Evolutionary conservation across 2,888 invertebrate species (phyloP).

Genomic region (Marronus borbonicus): DNA sequence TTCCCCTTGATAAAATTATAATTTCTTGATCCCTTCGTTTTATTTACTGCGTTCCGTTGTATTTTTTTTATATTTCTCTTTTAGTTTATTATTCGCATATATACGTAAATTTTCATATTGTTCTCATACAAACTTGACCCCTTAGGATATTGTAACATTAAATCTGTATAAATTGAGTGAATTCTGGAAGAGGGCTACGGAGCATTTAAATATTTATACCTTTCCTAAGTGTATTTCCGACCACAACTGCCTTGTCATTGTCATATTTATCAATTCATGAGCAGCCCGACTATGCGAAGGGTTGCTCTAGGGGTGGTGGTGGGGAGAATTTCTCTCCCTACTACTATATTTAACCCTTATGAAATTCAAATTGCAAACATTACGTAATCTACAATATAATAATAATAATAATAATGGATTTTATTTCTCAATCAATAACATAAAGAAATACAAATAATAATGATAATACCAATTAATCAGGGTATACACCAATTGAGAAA

Average conservation of each 20-base stretch:
- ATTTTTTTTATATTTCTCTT: background rate
- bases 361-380: background rate
- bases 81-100: background rate
- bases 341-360: background rate
- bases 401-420: too few species aligned
- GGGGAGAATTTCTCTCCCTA: background rate
- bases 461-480: too few species aligned
- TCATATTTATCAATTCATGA: slow-evolving; percentile 62
- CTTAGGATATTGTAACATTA: slow-evolving; percentile 28
- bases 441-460: too few species aligned
- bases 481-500: too few species aligned
- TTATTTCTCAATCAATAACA: too few species aligned
- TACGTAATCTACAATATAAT: background rate
- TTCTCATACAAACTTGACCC: slow-evolving; percentile 3
- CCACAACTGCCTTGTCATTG: slow-evolving; percentile 60
- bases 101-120: slow-evolving; percentile 7
- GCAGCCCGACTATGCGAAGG: slow-evolving; percentile 23
- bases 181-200: slow-evolving; percentile 53
- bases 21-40: background rate
- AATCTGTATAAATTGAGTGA: slow-evolving; percentile 45
- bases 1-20: slow-evolving; percentile 55
- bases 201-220: slow-evolving; percentile 59
- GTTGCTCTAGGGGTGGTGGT: background rate
- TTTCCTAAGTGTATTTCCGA: slow-evolving; percentile 60
- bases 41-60: slow-evolving; percentile 4